Base-by-base conservation (phyloP, 2,113 vertebrate genomes). In the Eublepharis macularius region DNA sequence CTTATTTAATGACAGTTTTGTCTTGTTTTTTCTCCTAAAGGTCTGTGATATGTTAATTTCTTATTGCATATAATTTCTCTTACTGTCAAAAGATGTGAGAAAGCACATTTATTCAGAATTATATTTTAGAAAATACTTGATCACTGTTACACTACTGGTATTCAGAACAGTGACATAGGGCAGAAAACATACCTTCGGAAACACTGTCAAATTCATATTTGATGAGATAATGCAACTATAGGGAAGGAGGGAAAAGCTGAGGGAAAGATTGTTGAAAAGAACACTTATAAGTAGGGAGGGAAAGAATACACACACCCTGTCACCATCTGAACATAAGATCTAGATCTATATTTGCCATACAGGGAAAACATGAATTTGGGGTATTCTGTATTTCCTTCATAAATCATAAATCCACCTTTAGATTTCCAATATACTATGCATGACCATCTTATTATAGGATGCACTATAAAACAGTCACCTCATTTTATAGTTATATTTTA, bases 1-100 rank as follows among this genome's bases (percentile, higher is more conserved):
- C 65, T 88, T 91, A 81, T 88, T 87, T 89, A 82, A 85, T n/a
- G 2, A 81, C 76, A 66, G 70, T 39, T 80, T 72, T 72, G 29
- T 60, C 54, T 41, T 77, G 34, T 68, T 51, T 74, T 2, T 75
- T n/a, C n/a, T n/a, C n/a, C 76, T 63, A 29, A 89, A 60, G 32
- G 41, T 79, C 39, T 76, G 29, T 14, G 70, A 80, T 72, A 65
- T 82, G 0, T 34, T 86, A 57, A 80, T 9, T 49, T 80, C 39
- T 14, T 82, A 75, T 2, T 2, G 66, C 76, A 47, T 11, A 47
- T 76, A 32, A 0, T 4, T 84, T 82, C n/a, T 47, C 73, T 39
- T 76, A 89, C 70, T 49, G 49, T 60, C 63, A 82, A 84, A 89
- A 45, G 41, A 47, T 26, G 49, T 39, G 32, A 0, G 47, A 0